Evolutionary conservation across 35 echinoderm and acorn worm genomes (phyloP).

Genomic region (Apostichopus japonicus): DNA sequence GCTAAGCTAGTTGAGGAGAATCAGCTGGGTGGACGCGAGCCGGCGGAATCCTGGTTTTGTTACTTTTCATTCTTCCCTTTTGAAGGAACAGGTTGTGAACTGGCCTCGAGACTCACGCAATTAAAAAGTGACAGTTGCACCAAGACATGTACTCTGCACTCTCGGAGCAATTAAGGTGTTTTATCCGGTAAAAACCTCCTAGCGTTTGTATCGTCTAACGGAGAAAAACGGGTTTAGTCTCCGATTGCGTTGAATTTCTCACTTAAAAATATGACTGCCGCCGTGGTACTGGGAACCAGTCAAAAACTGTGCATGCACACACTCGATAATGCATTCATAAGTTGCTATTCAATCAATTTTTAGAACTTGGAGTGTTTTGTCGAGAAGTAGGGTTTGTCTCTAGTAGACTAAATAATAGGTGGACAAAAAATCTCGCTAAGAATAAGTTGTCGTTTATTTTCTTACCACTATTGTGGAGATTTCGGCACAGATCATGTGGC

Average conservation of each 20-base stretch:
- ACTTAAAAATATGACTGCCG: slow-evolving; percentile 9
- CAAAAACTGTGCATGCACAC: no score
- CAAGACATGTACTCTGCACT: slow-evolving; percentile 24
- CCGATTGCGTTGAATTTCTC: not conserved
- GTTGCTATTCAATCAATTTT: not conserved
- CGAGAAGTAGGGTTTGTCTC: not conserved
- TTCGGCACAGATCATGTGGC: slow-evolving; percentile 1
- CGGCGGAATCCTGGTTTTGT: slow-evolving; percentile 7
- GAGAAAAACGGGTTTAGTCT: slow-evolving; percentile 5
- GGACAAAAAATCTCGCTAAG: not conserved
- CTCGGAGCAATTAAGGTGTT: slow-evolving; percentile 17
- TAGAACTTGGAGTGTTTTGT: not conserved
- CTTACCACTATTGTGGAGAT: not conserved
- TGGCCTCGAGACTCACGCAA: slow-evolving; percentile 26
- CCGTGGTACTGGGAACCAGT: slow-evolving; percentile 1
- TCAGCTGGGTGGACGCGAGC: slow-evolving; percentile 25
- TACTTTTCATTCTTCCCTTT: not conserved
- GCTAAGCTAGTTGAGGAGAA: slow-evolving; percentile 24
- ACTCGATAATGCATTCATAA: not conserved
- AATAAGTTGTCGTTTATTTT: not conserved
- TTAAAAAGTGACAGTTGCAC: slow-evolving; percentile 33
- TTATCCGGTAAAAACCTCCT: not conserved
- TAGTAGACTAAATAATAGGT: not conserved
- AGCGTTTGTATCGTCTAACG: not conserved
- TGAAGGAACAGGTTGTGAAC: slow-evolving; percentile 52